Evolutionary conservation across 2,888 invertebrate species (phyloP).

Genomic region (Diplolepis rosae): DNA sequence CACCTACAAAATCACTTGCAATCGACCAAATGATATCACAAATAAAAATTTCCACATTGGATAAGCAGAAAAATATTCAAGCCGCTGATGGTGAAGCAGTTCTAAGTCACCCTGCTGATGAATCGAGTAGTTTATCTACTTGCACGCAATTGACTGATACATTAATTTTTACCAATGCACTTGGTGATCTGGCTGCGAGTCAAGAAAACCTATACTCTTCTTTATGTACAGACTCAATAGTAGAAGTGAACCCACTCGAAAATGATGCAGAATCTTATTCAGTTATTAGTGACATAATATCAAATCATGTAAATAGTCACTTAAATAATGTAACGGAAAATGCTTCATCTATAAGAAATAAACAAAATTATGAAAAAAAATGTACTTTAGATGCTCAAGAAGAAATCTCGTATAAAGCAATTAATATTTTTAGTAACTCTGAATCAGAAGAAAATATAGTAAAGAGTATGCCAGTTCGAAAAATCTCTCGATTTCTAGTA

Average conservation of each 20-base stretch:
- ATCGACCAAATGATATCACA: conserved; percentile 72
- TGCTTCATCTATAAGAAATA: conserved; percentile 26
- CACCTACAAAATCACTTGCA: conserved; percentile 69
- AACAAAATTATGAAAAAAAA: conserved; percentile 29
- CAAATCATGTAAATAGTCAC: not conserved
- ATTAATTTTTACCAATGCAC: conserved; percentile 66
- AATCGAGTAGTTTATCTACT: conserved; percentile 68
- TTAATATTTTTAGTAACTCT: conserved; percentile 34
- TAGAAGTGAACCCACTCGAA: conserved; percentile 48
- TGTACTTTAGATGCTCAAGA: not conserved
- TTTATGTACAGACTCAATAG: conserved; percentile 51
- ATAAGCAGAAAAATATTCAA: conserved; percentile 58
- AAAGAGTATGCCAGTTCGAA: conserved; percentile 75
- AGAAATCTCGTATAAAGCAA: conserved; percentile 34
- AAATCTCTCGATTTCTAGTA: conserved; percentile 88
- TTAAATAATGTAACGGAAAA: not conserved
- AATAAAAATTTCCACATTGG: conserved; percentile 62
- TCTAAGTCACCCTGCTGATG: conserved; percentile 59
- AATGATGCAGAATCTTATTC: conserved; percentile 41
- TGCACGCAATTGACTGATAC: conserved; percentile 71
- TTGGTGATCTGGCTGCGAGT: conserved; percentile 61
- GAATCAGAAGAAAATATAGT: conserved; percentile 53
- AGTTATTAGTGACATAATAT: not conserved
- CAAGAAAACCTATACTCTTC: conserved; percentile 58
- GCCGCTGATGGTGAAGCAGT: conserved; percentile 55